These are phyloP conservation scores for Oryzias dopingdopingensis DNA, from an alignment of 2,797 vertebrate species.

Conservation along the genomic window DNA sequence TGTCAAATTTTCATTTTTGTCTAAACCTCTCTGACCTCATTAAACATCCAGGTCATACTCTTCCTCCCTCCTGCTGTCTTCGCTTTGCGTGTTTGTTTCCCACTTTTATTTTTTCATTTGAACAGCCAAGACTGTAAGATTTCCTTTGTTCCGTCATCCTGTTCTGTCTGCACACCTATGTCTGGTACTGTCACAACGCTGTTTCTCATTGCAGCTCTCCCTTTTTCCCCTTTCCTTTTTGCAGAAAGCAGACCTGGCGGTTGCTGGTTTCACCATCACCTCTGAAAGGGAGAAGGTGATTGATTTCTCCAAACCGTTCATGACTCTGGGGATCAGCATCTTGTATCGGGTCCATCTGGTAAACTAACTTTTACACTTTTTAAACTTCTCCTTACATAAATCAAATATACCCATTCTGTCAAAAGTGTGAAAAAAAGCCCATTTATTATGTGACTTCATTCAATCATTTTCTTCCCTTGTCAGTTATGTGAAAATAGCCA, in stretches of 20 bases:
- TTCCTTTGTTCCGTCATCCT: neutral
- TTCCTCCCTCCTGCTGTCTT: neutral
- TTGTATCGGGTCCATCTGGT: conserved; percentile 88
- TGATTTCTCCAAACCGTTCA: conserved; percentile 88
- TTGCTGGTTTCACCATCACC: conserved; percentile 89
- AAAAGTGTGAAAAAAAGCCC: no score
- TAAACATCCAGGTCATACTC: neutral
- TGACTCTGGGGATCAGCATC: conserved; percentile 91
- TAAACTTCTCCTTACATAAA: neutral
- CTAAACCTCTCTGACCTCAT: neutral
- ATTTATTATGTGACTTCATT: no score
- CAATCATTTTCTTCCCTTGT: no score
- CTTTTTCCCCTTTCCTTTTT: neutral
- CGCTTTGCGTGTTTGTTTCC: conserved; percentile 7
- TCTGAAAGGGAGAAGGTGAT: conserved; percentile 88
- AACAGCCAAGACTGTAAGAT: neutral
- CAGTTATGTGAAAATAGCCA: no score
- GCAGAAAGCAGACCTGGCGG: conserved; percentile 88
- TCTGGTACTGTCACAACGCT: neutral
- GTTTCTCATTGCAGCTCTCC: neutral
- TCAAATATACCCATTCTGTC: neutral
- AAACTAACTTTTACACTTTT: conserved; percentile 16
- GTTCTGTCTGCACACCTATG: no score
- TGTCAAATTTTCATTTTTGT: neutral
- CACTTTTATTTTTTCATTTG: neutral